phyloP scores from a whole-genome alignment of 37 sponge, comb jelly and placozoan genomes.

The Aplysina aerophoba region DNA sequence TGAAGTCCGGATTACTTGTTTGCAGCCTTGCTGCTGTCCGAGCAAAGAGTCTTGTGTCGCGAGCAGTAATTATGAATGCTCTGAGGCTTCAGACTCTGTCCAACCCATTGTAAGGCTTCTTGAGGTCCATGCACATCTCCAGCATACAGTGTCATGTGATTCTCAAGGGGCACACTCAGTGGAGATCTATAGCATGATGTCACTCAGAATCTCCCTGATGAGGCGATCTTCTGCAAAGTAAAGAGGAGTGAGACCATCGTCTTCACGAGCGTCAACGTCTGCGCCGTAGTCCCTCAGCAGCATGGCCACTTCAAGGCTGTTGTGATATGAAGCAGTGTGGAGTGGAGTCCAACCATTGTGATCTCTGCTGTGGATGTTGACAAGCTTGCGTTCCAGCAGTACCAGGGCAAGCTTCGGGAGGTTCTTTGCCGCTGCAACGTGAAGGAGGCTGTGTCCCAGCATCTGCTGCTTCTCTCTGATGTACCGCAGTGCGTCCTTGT shows the following conservation, averaged over 20 bases:
- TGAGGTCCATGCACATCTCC: too few relatives aligned
- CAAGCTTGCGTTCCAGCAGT: constrained; percentile 29
- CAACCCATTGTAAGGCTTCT: too few relatives aligned
- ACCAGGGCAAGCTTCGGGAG: constrained; percentile 50
- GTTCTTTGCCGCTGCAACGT: constrained; percentile 74
- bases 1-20: too few relatives aligned
- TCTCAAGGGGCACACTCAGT: too few relatives aligned
- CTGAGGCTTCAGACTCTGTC: too few relatives aligned
- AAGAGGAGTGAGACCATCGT: constrained; percentile 1
- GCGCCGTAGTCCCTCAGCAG: constrained; percentile 56
- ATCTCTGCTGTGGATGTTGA: constrained; percentile 42
- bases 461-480: background rate
- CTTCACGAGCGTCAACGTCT: constrained; percentile 9
- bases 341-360: constrained; percentile 64
- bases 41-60: too few relatives aligned
- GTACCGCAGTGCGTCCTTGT: background rate
- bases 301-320: constrained; percentile 45
- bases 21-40: too few relatives aligned
- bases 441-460: constrained; percentile 50
- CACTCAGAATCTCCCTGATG: background rate
- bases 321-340: constrained; percentile 67
- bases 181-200: background rate
- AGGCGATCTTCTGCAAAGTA: constrained; percentile 12
- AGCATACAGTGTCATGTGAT: too few relatives aligned
- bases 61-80: too few relatives aligned